Evolutionary conservation across 2,113 vertebrate species (phyloP).

Genomic region (Eulacestoma nigropectus): DNA sequence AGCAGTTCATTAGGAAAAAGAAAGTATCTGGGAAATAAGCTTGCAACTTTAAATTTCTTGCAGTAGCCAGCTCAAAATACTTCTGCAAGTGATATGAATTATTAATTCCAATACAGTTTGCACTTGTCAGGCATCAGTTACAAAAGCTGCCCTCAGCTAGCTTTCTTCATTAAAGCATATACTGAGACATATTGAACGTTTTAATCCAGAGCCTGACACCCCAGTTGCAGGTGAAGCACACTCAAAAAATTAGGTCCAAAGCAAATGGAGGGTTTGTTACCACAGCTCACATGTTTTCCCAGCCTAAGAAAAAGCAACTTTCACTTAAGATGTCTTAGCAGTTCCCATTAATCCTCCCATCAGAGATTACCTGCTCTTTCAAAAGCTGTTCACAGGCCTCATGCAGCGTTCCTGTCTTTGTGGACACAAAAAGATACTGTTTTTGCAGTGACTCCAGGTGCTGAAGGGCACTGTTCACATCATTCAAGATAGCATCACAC

Average conservation of each 20-base stretch:
- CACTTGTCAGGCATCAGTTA: not conserved
- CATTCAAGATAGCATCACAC: conserved; percentile 89
- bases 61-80: not conserved
- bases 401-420: conserved; percentile 92
- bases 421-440: conserved; percentile 96
- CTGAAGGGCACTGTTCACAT: conserved; percentile 87
- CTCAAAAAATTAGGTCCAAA: not conserved
- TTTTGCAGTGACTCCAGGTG: conserved; percentile 93
- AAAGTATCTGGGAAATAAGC: not conserved
- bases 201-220: not conserved
- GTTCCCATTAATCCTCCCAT: not conserved
- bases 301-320: not conserved
- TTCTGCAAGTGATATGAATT: not conserved
- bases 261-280: not conserved
- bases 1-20: not conserved
- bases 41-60: not conserved
- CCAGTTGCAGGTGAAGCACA: not conserved
- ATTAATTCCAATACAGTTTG: not conserved
- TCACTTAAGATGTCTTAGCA: not conserved
- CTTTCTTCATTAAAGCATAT: not conserved
- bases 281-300: not conserved
- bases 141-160: not conserved
- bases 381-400: conserved; percentile 96
- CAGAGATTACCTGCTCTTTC: conserved; percentile 87
- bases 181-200: not conserved